These are phyloP conservation scores for Pantherophis guttatus DNA, from an alignment of 2,113 vertebrate species.

Conservation along the genomic window DNA sequence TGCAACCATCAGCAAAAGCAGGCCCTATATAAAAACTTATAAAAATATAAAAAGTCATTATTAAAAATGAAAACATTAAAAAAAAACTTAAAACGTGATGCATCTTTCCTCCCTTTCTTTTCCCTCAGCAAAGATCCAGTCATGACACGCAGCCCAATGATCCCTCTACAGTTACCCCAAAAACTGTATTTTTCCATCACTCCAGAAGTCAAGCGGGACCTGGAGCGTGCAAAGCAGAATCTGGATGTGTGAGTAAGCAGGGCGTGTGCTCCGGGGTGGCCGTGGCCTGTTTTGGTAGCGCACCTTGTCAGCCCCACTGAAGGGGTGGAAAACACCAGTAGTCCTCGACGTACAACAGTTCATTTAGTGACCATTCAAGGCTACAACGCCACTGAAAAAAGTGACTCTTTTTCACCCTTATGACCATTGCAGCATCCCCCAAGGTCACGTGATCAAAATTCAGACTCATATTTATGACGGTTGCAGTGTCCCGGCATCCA, in stretches of 20 bases:
- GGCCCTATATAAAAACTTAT: not conserved
- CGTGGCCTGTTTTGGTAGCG: not conserved
- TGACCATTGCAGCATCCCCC: not conserved
- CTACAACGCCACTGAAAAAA: not conserved
- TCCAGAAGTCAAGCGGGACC: conserved; percentile 78
- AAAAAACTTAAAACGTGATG: not conserved
- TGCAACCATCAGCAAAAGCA: not conserved
- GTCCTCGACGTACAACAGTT: not conserved
- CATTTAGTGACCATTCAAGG: not conserved
- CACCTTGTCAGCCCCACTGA: not conserved
- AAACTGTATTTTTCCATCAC: conserved; percentile 84
- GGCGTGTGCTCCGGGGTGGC: not conserved
- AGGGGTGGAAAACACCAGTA: not conserved
- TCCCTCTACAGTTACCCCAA: conserved; percentile 77
- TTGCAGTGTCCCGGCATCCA: not conserved
- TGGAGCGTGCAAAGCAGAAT: conserved; percentile 82
- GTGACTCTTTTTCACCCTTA: not conserved
- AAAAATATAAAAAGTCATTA: not conserved
- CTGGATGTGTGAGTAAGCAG: conserved; percentile 77
- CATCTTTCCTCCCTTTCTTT: not conserved
- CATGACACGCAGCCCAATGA: conserved; percentile 68
- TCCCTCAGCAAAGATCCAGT: conserved; percentile 72
- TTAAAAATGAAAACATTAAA: not conserved
- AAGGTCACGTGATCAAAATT: not conserved
- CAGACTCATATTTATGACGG: not conserved